A percentile compares a stretch with the other conserved stretches of the same genome.
phyloP scores from a whole-genome alignment of 1,140 invertebrate genomes.

The Eueides isabella region DNA sequence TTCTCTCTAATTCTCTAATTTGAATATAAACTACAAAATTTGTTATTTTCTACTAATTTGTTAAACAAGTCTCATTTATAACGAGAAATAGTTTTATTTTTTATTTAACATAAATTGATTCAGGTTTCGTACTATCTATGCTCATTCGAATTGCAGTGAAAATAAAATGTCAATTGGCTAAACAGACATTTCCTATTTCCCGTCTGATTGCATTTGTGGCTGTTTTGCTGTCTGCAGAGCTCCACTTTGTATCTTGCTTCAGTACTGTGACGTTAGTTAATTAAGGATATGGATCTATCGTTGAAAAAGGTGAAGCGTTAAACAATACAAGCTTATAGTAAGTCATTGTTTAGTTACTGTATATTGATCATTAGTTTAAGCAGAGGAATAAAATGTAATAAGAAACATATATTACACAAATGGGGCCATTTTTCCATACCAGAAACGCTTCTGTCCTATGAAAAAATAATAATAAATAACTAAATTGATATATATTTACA shows the following conservation, averaged over 20 bases:
- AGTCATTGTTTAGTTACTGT: too few relatives aligned
- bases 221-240: constrained; percentile 32
- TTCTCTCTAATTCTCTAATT: constrained; percentile 1
- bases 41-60: not conserved
- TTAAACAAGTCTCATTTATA: not conserved
- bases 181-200: constrained; percentile 59
- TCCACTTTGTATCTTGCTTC: constrained; percentile 23
- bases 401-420: too few relatives aligned
- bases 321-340: not conserved
- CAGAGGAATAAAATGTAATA: too few relatives aligned
- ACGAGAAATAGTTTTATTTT: not conserved
- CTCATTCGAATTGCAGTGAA: constrained; percentile 31
- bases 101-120: not conserved
- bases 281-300: constrained; percentile 7
- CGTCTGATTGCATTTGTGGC: constrained; percentile 55
- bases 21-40: not conserved
- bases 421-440: too few relatives aligned
- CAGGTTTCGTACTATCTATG: not conserved
- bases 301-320: not conserved
- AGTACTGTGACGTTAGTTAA: constrained; percentile 25
- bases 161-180: constrained; percentile 43
- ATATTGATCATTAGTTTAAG: too few relatives aligned
- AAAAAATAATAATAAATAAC: too few relatives aligned
- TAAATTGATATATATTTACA: too few relatives aligned
- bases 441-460: too few relatives aligned